Conservation (phyloP, 2,888 invertebrate genomes). For the Resseliella maxima region DNA sequence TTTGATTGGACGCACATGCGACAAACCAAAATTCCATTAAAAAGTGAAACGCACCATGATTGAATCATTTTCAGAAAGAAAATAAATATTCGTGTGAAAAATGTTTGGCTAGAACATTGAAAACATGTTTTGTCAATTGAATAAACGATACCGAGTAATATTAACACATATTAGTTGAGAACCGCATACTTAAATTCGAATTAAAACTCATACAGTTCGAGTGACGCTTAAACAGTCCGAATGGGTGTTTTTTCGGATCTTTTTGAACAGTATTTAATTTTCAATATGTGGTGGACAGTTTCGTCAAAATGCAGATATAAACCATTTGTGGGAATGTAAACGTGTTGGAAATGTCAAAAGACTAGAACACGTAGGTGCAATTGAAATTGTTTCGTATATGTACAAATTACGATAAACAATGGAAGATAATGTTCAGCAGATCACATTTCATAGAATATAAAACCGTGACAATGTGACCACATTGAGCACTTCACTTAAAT, state of each 20-base stretch:
- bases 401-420: background rate
- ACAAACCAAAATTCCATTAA: too few relatives aligned
- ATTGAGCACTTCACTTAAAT: conserved; percentile 19
- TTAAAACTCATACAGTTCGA: background rate
- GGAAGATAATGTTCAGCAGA: background rate
- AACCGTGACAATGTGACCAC: conserved; percentile 20
- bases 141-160: background rate
- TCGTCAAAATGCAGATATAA: background rate
- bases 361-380: conserved; percentile 9
- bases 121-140: conserved; percentile 14
- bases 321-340: background rate
- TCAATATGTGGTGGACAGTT: background rate
- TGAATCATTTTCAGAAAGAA: background rate
- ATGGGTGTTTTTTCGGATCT: background rate
- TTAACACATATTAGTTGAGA: background rate
- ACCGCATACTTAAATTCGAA: background rate
- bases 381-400: background rate
- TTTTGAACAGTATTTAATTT: background rate
- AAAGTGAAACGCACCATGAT: background rate
- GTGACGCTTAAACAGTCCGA: too few relatives aligned
- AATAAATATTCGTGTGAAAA: background rate
- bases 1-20: too few relatives aligned
- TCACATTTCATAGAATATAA: background rate
- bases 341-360: background rate
- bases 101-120: background rate